Percentiles rank a stretch among this genome's conserved stretches.
phyloP scores from a whole-genome alignment of 2,797 vertebrate genomes.

The Cuculus canorus region DNA sequence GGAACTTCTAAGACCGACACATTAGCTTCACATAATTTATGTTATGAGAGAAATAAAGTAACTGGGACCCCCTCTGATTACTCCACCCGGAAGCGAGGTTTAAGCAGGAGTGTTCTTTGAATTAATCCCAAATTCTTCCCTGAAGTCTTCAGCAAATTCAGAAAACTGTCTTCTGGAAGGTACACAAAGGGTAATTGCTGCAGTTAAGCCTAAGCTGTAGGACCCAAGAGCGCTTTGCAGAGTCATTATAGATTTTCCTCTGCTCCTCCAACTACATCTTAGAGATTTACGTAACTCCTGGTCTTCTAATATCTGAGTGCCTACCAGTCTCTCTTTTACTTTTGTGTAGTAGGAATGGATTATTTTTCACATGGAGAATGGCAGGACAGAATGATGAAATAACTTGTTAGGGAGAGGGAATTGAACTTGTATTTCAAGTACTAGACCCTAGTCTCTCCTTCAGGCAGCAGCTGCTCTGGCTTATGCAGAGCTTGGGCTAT shows the following conservation, averaged over 20 bases:
- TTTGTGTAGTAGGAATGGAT: background rate
- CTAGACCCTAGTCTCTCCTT: background rate
- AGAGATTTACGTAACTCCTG: background rate
- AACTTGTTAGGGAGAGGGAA: background rate
- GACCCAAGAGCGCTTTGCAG: background rate
- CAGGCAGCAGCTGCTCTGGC: background rate
- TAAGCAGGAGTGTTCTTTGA: constrained; percentile 38
- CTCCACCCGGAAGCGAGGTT: constrained; percentile 44
- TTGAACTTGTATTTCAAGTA: background rate
- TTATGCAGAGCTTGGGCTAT: background rate
- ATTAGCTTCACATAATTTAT: constrained; percentile 54
- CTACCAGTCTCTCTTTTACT: background rate
- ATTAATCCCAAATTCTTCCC: constrained; percentile 38
- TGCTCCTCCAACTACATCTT: background rate
- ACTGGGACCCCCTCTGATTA: constrained; percentile 12
- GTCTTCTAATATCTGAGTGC: background rate
- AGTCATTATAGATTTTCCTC: background rate
- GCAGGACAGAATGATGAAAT: background rate
- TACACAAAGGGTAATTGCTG: background rate
- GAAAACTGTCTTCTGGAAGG: background rate
- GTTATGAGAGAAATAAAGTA: constrained; percentile 56
- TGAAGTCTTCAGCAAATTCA: background rate
- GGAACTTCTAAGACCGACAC: constrained; percentile 56
- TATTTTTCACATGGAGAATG: background rate
- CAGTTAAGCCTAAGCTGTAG: background rate